Evolutionary conservation across 2,888 invertebrate genomes (phyloP).

Genomic region (Maniola hyperantus): DNA sequence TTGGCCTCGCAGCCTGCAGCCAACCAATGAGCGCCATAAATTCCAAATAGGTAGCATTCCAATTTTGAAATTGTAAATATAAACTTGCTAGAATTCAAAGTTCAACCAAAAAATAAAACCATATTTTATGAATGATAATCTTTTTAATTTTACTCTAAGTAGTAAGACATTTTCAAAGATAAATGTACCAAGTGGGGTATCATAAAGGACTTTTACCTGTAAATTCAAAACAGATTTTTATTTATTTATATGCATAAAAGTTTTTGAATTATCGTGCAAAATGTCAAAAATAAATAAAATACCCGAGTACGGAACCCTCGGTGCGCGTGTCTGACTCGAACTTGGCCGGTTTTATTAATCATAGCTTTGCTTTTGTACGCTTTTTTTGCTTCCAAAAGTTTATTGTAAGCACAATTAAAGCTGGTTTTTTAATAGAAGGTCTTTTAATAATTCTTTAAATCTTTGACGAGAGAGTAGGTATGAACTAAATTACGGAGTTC

Average conservation of each 20-base stretch:
- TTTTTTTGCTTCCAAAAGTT: conserved; percentile 1
- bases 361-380: not conserved
- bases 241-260: too few species aligned
- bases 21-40: conserved; percentile 33
- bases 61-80: conserved; percentile 30
- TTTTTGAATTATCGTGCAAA: too few species aligned
- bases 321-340: too few species aligned
- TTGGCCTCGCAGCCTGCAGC: conserved; percentile 37
- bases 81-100: conserved; percentile 17
- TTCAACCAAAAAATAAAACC: not conserved
- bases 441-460: conserved; percentile 1
- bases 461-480: conserved; percentile 7
- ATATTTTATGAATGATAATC: too few species aligned
- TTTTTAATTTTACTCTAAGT: too few species aligned
- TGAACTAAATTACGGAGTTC: conserved; percentile 4
- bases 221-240: too few species aligned
- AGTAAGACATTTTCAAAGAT: too few species aligned
- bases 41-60: conserved; percentile 31
- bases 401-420: conserved; percentile 13
- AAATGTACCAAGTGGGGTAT: too few species aligned
- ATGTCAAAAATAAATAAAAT: too few species aligned
- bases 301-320: too few species aligned
- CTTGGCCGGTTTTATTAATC: too few species aligned
- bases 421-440: not conserved
- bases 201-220: too few species aligned